Evolutionary conservation across 2,888 invertebrate genomes (phyloP).

Genomic region (Troides helena): DNA sequence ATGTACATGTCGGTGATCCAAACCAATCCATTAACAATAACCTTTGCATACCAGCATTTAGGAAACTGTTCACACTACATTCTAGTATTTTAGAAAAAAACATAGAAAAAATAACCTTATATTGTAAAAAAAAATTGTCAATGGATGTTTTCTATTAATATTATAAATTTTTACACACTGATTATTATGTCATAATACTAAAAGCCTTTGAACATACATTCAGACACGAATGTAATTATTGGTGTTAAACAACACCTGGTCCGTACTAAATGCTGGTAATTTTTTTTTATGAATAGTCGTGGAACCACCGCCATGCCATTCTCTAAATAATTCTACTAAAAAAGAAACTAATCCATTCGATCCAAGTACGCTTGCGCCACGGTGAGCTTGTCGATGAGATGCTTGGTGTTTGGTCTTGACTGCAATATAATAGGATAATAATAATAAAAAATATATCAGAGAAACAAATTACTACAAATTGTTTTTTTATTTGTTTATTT

Average conservation of each 20-base stretch:
- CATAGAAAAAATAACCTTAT: no score
- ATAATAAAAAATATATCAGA: neutral
- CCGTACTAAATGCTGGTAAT: neutral
- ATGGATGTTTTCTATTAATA: no score
- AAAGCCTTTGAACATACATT: neutral
- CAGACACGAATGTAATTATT: neutral
- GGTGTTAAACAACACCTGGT: no score
- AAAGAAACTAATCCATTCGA: constrained; percentile 62
- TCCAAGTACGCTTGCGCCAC: constrained; percentile 72
- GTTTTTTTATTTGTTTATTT: no score
- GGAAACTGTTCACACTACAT: neutral
- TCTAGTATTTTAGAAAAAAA: neutral
- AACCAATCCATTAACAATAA: neutral
- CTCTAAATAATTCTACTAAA: constrained; percentile 22
- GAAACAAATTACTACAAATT: neutral
- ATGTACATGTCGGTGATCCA: neutral
- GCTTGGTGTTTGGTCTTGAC: constrained; percentile 71
- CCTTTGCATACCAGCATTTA: neutral
- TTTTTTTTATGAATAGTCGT: no score
- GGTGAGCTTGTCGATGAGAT: constrained; percentile 67
- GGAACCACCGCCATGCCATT: neutral
- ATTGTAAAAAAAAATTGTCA: no score
- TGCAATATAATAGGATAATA: constrained; percentile 43
- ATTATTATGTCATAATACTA: neutral
- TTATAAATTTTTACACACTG: neutral